phyloP scores from a whole-genome alignment of 2,113 vertebrate genomes.

The Pristiophorus japonicus region DNA sequence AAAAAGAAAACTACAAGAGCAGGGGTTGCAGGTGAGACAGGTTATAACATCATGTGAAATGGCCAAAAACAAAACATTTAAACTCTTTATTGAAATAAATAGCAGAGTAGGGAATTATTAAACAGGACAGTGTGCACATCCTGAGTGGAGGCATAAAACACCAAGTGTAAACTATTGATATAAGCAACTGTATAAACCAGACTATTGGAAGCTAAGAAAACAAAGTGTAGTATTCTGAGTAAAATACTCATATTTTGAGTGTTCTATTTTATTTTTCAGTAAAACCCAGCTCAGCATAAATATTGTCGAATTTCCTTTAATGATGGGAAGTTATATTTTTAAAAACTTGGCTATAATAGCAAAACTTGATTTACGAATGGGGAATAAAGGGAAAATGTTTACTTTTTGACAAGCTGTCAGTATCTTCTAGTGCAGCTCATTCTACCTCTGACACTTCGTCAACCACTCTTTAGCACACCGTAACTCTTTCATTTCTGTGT shows the following conservation, averaged over 20 bases:
- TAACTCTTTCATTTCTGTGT: background rate
- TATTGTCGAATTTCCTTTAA: background rate
- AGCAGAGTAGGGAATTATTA: background rate
- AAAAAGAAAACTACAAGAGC: background rate
- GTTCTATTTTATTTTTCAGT: background rate
- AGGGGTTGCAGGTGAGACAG: background rate
- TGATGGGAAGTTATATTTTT: background rate
- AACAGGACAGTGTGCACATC: too few species aligned
- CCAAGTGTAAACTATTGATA: background rate
- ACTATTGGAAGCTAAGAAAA: background rate
- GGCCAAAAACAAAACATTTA: background rate
- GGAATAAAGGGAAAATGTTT: background rate
- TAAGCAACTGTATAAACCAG: background rate
- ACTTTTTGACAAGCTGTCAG: background rate
- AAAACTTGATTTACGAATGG: background rate
- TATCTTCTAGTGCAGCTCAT: background rate
- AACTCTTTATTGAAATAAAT: background rate
- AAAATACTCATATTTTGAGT: background rate
- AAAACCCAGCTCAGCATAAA: background rate
- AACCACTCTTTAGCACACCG: background rate
- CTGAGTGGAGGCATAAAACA: background rate
- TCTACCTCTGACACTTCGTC: background rate
- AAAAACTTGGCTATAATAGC: background rate
- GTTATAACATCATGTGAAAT: background rate
- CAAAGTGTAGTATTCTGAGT: background rate